Evolutionary conservation across 2,888 invertebrate species (phyloP).

Genomic region (Achlya flavicornis): DNA sequence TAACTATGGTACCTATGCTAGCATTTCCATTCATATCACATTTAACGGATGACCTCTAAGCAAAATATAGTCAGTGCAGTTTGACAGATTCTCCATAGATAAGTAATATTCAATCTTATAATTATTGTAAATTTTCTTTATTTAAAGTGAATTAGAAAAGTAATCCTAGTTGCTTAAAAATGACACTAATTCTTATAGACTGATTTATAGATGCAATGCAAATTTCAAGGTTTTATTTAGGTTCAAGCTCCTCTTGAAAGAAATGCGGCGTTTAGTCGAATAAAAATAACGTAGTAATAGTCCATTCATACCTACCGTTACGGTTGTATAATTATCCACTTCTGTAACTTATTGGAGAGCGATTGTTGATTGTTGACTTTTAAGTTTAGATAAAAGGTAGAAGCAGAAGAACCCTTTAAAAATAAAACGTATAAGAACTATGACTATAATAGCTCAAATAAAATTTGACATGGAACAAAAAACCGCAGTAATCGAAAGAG

Average conservation of each 20-base stretch:
- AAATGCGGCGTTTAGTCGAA: neutral
- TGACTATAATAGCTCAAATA: neutral
- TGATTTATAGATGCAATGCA: neutral
- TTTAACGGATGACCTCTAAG: neutral
- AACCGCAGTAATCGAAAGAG: neutral
- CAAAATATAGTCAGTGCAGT: too few relatives aligned
- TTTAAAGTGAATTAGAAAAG: neutral
- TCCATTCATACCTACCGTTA: too few relatives aligned
- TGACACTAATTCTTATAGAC: neutral
- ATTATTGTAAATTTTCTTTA: too few relatives aligned
- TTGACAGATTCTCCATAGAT: neutral
- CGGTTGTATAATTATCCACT: too few relatives aligned
- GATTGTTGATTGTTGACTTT: too few relatives aligned
- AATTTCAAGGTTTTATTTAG: neutral
- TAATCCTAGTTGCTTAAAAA: neutral
- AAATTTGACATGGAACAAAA: neutral
- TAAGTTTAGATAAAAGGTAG: too few relatives aligned
- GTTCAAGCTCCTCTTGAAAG: neutral
- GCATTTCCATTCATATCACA: neutral
- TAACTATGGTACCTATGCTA: neutral
- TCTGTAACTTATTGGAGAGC: too few relatives aligned
- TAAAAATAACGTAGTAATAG: too few relatives aligned
- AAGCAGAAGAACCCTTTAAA: neutral
- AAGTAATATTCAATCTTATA: too few relatives aligned
- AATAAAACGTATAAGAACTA: neutral